Conservation (phyloP, 2,888 invertebrate genomes). For the Acleris sparsana region DNA sequence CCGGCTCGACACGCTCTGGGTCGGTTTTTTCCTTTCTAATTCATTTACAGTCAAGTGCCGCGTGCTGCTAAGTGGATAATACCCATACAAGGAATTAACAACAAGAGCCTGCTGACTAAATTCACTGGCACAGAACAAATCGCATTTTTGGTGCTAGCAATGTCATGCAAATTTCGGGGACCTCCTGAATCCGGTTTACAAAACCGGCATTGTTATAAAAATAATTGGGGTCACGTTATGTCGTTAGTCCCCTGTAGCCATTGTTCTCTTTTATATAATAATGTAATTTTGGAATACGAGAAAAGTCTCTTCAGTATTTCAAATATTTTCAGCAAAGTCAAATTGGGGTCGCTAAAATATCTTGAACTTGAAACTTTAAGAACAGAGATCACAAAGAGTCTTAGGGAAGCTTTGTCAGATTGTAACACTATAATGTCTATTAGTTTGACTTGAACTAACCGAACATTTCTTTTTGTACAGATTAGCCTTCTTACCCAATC, state of each 20-base stretch:
- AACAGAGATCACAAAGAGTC: too few relatives aligned
- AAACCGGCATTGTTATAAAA: constrained; percentile 74
- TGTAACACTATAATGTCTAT: too few relatives aligned
- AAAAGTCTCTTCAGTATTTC: constrained; percentile 22
- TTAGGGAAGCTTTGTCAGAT: too few relatives aligned
- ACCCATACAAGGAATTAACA: constrained; percentile 58
- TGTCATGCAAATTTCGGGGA: constrained; percentile 72
- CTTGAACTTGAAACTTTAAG: neutral
- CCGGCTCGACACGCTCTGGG: neutral
- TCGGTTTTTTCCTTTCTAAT: constrained; percentile 43
- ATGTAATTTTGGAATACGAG: constrained; percentile 35
- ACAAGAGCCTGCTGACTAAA: constrained; percentile 48
- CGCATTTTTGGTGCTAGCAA: constrained; percentile 62
- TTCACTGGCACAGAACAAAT: constrained; percentile 60
- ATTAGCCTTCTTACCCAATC: too few relatives aligned
- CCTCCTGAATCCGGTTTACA: constrained; percentile 61
- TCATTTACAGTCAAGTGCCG: constrained; percentile 42
- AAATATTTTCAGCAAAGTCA: constrained; percentile 20
- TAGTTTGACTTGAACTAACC: too few relatives aligned
- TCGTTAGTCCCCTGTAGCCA: constrained; percentile 58
- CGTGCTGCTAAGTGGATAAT: constrained; percentile 48
- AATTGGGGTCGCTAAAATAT: constrained; percentile 10
- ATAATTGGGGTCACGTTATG: constrained; percentile 69
- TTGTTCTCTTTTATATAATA: constrained; percentile 49
- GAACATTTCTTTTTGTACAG: too few relatives aligned